phyloP scores from a whole-genome alignment of 2,113 vertebrate species.

The Paracyprichromis sp. region DNA sequence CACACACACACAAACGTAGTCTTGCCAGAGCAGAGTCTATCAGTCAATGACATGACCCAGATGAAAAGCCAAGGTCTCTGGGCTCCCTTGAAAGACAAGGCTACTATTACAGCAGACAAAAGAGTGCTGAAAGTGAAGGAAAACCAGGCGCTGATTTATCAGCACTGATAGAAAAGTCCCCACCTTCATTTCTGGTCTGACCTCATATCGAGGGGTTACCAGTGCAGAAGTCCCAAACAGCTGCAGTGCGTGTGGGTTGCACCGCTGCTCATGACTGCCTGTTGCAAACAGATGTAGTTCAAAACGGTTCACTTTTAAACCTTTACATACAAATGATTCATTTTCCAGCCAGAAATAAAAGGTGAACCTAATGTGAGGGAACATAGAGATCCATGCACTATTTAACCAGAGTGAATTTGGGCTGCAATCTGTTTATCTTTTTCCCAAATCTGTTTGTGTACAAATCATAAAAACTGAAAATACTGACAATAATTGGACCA shows the following conservation, averaged over 20 bases:
- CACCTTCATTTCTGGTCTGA: background rate
- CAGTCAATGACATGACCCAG: conserved; percentile 19
- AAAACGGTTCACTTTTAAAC: background rate
- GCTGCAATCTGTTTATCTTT: background rate
- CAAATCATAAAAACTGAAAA: background rate
- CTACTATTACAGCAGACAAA: conserved; percentile 27
- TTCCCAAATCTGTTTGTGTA: background rate
- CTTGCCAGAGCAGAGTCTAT: background rate
- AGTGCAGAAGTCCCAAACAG: background rate
- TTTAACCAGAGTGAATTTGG: background rate
- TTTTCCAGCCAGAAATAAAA: background rate
- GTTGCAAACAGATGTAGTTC: background rate
- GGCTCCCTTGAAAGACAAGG: conserved; percentile 5
- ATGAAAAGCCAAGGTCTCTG: background rate
- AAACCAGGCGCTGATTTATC: background rate
- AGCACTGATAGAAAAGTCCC: background rate
- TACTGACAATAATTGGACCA: background rate
- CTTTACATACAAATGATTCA: background rate
- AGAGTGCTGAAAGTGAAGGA: background rate
- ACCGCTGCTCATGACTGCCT: background rate
- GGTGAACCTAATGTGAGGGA: background rate
- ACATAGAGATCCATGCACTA: background rate
- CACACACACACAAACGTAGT: background rate
- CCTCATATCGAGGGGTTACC: background rate
- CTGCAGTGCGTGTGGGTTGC: background rate